Conservation (phyloP, 2,888 invertebrate species). For the Metalampra italica region DNA sequence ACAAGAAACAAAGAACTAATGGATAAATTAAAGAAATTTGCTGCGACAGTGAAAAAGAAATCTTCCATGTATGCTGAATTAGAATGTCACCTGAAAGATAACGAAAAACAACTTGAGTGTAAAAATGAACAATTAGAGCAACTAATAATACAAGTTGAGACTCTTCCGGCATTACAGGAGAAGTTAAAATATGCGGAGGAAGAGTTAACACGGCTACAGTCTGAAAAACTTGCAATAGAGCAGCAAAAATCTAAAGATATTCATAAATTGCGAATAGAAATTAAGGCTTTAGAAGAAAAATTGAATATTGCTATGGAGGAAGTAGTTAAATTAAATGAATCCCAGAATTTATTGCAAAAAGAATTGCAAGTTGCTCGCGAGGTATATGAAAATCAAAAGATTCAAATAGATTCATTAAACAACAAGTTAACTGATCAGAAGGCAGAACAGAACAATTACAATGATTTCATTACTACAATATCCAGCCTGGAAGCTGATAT, state of each 20-base stretch:
- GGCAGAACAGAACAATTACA: constrained; percentile 61
- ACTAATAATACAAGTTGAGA: constrained; percentile 50
- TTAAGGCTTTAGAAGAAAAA: constrained; percentile 37
- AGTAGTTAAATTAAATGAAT: constrained; percentile 37
- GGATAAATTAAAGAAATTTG: constrained; percentile 89
- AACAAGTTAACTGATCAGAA: constrained; percentile 63
- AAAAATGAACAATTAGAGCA: constrained; percentile 54
- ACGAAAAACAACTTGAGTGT: constrained; percentile 46
- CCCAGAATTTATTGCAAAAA: constrained; percentile 36
- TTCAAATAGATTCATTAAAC: constrained; percentile 51
- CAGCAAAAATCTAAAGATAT: constrained; percentile 46
- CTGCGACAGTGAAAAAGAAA: constrained; percentile 87
- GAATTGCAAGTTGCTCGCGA: constrained; percentile 42
- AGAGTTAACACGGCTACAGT: constrained; percentile 51
- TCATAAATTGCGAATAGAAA: constrained; percentile 36
- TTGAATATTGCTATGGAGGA: constrained; percentile 35
- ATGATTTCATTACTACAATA: constrained; percentile 58
- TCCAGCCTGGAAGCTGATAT: constrained; percentile 56
- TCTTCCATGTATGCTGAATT: constrained; percentile 81
- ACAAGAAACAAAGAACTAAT: constrained; percentile 82
- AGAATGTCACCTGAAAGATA: constrained; percentile 70
- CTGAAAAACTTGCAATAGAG: constrained; percentile 42
- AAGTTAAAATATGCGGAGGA: constrained; percentile 60
- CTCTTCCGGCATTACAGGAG: constrained; percentile 54
- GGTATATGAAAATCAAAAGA: constrained; percentile 42